These are phyloP conservation scores for human (Homo sapiens) DNA, from an alignment of 2,113 vertebrate species.

Conservation along the genomic window GRCh38 chr13:61057001-61057500, in stretches of 20 bases:
- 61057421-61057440: background rate
- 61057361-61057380: background rate
- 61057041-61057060: background rate
- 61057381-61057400: constrained; percentile 22
- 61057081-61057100: background rate
- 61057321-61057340: background rate
- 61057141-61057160: background rate
- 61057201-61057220: background rate
- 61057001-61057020: background rate
- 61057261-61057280: background rate
- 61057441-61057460: background rate
- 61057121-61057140: background rate
- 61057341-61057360: background rate
- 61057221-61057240: background rate
- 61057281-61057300: background rate
- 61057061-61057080: background rate
- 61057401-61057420: background rate
- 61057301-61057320: background rate
- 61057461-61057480: background rate
- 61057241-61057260: background rate
- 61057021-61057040: constrained; percentile 7
- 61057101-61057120: background rate
- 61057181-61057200: background rate
- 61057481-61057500: background rate
- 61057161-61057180: constrained; percentile 28